Conservation (phyloP, 2,797 vertebrate species). For the Typhlichthys eigenmanni region DNA sequence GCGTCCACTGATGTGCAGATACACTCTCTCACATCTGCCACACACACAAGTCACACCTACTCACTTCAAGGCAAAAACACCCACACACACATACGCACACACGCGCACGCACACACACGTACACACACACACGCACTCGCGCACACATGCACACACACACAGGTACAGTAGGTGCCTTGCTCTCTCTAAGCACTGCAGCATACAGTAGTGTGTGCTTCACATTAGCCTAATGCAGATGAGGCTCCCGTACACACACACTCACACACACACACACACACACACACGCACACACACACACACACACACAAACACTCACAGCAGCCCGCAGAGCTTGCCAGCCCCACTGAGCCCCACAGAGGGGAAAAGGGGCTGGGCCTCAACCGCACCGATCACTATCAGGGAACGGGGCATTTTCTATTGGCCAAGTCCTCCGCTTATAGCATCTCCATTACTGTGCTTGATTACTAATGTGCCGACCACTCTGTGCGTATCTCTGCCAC, state of each 20-base stretch:
- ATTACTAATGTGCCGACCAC: constrained; percentile 5
- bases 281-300: constrained; percentile 1
- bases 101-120: constrained; percentile 1
- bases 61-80: constrained; percentile 53
- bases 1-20: constrained; percentile 53
- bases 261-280: too few species aligned
- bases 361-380: constrained; percentile 10
- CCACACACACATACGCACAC: not conserved
- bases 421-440: not conserved
- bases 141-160: constrained; percentile 53
- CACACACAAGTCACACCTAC: constrained; percentile 49
- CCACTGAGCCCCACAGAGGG: not conserved
- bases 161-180: constrained; percentile 46
- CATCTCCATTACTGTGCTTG: constrained; percentile 6
- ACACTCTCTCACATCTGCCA: constrained; percentile 60
- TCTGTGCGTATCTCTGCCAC: not conserved
- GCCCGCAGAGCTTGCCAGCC: not conserved
- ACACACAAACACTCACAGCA: not conserved
- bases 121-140: constrained; percentile 44
- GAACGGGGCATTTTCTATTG: too few species aligned
- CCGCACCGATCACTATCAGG: not conserved
- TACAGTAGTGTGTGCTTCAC: constrained; percentile 50
- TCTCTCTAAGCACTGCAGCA: constrained; percentile 61
- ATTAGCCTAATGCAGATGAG: constrained; percentile 60
- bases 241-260: constrained; percentile 25